Evolutionary conservation across 35 echinoderm and acorn worm species (phyloP).

Genomic region (Chiridota heheva): DNA sequence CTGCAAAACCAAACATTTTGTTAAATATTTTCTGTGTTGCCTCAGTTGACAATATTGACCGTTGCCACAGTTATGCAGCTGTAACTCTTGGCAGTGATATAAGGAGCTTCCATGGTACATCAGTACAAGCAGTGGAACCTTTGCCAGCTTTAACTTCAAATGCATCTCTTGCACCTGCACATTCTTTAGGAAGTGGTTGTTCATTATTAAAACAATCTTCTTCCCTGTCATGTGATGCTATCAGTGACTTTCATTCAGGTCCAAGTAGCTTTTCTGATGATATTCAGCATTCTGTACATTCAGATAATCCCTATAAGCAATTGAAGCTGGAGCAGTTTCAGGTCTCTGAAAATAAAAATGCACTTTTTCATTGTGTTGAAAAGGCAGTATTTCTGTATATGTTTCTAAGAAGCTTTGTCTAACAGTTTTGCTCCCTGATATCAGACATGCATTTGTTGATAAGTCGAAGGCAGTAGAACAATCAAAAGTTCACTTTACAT

Average conservation of each 20-base stretch:
- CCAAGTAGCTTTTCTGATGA: neutral
- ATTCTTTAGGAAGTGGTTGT: neutral
- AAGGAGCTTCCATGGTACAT: conserved; percentile 60
- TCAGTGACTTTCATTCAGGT: neutral
- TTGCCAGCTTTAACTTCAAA: conserved; percentile 10
- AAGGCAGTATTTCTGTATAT: conserved; percentile 27
- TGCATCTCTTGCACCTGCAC: neutral
- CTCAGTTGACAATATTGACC: conserved; percentile 55
- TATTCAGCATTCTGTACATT: neutral
- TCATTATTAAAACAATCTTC: no score
- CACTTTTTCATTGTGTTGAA: conserved; percentile 1
- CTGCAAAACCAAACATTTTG: neutral
- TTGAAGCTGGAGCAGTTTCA: neutral
- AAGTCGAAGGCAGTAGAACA: neutral
- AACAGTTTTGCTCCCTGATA: neutral
- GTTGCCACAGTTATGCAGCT: conserved; percentile 20
- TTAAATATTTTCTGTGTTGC: conserved; percentile 18
- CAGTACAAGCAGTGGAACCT: conserved; percentile 54
- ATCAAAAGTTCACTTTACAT: conserved; percentile 24
- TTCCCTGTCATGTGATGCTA: neutral
- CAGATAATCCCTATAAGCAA: neutral
- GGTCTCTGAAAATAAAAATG: neutral
- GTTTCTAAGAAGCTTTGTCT: neutral
- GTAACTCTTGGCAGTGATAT: neutral
- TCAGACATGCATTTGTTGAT: neutral